Evolutionary conservation across 2,888 invertebrate species (phyloP).

Genomic region (Caenorhabditis zanzibari): DNA sequence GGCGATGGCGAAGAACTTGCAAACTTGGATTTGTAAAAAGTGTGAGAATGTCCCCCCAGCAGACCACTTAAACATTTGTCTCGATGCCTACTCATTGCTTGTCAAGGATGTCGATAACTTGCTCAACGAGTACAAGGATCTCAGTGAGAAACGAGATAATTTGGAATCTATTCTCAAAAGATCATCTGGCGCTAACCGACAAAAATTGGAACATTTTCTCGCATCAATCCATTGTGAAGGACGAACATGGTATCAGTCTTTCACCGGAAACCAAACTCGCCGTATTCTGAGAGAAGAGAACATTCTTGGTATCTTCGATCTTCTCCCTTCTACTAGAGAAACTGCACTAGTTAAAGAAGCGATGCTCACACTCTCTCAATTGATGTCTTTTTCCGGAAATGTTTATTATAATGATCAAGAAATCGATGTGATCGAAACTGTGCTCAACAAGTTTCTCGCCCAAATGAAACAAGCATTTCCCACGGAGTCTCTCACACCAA

Average conservation of each 20-base stretch:
- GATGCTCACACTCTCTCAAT: background rate
- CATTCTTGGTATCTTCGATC: background rate
- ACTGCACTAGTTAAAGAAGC: background rate
- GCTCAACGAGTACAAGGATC: background rate
- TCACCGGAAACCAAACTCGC: conserved; percentile 7
- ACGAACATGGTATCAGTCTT: background rate
- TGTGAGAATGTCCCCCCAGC: too few species aligned
- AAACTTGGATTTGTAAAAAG: too few species aligned
- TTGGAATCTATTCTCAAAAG: background rate
- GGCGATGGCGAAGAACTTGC: too few species aligned
- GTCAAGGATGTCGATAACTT: background rate
- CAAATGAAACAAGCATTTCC: conserved; percentile 5
- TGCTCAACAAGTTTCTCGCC: background rate
- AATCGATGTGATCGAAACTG: conserved; percentile 1
- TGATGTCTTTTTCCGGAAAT: background rate
- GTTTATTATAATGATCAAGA: background rate
- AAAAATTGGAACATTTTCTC: background rate
- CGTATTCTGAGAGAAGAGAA: conserved; percentile 1
- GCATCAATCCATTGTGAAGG: background rate
- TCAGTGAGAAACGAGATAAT: background rate
- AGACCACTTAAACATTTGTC: background rate
- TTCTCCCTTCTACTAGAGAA: background rate
- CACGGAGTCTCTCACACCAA: background rate
- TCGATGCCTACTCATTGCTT: background rate
- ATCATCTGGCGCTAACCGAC: background rate